Evolutionary conservation across 2,113 vertebrate species (phyloP).

Genomic region (Cromileptes altivelis): DNA sequence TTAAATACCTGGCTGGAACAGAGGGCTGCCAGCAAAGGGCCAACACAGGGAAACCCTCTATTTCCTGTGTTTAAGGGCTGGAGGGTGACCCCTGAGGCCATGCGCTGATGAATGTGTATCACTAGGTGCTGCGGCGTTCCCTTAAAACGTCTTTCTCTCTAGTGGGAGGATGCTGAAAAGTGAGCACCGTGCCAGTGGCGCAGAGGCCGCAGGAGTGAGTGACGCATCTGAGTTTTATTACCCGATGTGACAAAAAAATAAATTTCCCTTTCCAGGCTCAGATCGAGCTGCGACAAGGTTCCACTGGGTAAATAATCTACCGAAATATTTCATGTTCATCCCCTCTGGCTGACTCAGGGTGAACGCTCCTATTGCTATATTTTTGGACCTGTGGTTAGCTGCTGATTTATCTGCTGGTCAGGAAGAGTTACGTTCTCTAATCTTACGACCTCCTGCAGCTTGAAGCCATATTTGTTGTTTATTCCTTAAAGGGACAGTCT

Average conservation of each 20-base stretch:
- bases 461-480: conserved; percentile 1
- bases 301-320: conserved; percentile 58
- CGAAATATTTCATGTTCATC: conserved; percentile 37
- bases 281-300: conserved; percentile 1
- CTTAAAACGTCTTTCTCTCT: neutral
- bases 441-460: conserved; percentile 41
- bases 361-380: conserved; percentile 14
- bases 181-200: conserved; percentile 9
- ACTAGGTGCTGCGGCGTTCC: neutral
- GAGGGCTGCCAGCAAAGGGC: conserved; percentile 6
- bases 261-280: conserved; percentile 43
- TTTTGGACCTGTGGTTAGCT: conserved; percentile 23
- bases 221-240: conserved; percentile 39
- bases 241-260: conserved; percentile 24
- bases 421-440: conserved; percentile 30
- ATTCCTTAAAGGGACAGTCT: neutral
- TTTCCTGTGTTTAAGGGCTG: conserved; percentile 36
- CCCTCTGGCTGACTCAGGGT: conserved; percentile 34
- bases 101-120: conserved; percentile 49
- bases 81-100: conserved; percentile 26
- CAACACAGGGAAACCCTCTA: neutral
- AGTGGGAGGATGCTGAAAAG: conserved; percentile 3
- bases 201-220: conserved; percentile 26
- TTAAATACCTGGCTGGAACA: conserved; percentile 36
- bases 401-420: conserved; percentile 44